Percentiles rank a stretch among this genome's conserved stretches.
phyloP scores from a whole-genome alignment of 2,888 invertebrate genomes.

The Trypoxylon attenuatum region DNA sequence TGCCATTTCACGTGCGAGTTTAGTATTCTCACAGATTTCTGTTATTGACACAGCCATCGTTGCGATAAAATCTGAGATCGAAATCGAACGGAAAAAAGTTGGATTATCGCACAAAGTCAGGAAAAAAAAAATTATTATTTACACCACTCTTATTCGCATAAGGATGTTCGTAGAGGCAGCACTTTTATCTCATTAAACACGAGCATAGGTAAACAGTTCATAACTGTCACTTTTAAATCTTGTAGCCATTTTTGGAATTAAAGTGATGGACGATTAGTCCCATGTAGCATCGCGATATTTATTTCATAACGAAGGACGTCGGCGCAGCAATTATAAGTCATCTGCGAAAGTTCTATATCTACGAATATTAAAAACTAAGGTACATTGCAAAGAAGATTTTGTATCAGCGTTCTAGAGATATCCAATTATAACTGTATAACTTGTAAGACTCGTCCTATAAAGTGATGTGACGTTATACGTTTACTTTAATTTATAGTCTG shows the following conservation, averaged over 20 bases:
- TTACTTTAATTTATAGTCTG: no score
- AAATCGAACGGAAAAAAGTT: no score
- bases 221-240: background rate
- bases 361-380: no score
- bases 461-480: no score
- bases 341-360: background rate
- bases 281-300: background rate
- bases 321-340: no score
- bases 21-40: slow-evolving; percentile 96
- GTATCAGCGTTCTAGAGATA: no score
- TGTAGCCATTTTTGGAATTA: background rate
- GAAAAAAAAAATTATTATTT: background rate
- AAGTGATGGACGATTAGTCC: background rate
- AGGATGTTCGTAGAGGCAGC: background rate
- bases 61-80: slow-evolving; percentile 5
- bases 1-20: slow-evolving; percentile 95
- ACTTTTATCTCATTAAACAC: background rate
- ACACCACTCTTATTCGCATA: background rate
- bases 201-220: background rate
- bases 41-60: slow-evolving; percentile 91
- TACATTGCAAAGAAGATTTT: no score
- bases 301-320: background rate
- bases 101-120: background rate
- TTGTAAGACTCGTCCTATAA: no score
- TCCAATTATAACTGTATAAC: no score